A percentile compares a stretch with the other conserved stretches of the same genome.
phyloP scores from a whole-genome alignment of 1,140 invertebrate species.

The Drosophila kohkoa region DNA sequence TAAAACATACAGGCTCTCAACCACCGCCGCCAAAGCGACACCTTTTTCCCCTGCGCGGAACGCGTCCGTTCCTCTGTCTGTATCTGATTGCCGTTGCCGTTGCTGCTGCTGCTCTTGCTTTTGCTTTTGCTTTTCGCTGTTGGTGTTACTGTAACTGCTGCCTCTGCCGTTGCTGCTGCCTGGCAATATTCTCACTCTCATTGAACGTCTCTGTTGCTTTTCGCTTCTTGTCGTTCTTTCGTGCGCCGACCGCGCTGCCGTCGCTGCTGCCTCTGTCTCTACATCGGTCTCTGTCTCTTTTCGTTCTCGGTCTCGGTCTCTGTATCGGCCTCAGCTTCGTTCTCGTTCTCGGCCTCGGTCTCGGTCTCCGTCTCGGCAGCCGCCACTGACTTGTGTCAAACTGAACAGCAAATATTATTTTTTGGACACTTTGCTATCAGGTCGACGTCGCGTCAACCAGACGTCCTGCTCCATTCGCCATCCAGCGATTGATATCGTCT shows the following conservation, averaged over 20 bases:
- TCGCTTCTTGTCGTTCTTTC: constrained; percentile 46
- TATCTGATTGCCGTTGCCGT: constrained; percentile 58
- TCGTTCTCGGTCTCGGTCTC: constrained; percentile 31
- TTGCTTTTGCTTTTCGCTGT: constrained; percentile 6
- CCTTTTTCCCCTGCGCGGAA: constrained; percentile 50
- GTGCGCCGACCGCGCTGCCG: constrained; percentile 56
- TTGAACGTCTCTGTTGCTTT: constrained; percentile 49
- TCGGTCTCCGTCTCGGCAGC: constrained; percentile 49
- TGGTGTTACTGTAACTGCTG: constrained; percentile 5
- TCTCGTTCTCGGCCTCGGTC: constrained; percentile 32
- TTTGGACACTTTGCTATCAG: constrained; percentile 83
- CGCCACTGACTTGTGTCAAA: constrained; percentile 75
- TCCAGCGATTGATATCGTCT: constrained; percentile 50
- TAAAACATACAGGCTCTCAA: constrained; percentile 43
- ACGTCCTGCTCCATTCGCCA: constrained; percentile 60
- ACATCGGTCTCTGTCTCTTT: constrained; percentile 40
- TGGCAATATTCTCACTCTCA: constrained; percentile 56
- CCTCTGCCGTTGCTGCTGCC: constrained; percentile 11
- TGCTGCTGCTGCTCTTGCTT: constrained; percentile 5
- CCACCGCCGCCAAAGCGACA: constrained; percentile 59
- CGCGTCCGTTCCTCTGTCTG: constrained; percentile 49
- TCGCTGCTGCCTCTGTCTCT: constrained; percentile 41
- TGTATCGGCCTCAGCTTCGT: constrained; percentile 33
- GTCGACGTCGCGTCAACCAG: constrained; percentile 74
- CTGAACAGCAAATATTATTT: constrained; percentile 83